These are phyloP conservation scores for Heliconius ethilla DNA, from an alignment of 2,888 invertebrate genomes.

Conservation along the genomic window DNA sequence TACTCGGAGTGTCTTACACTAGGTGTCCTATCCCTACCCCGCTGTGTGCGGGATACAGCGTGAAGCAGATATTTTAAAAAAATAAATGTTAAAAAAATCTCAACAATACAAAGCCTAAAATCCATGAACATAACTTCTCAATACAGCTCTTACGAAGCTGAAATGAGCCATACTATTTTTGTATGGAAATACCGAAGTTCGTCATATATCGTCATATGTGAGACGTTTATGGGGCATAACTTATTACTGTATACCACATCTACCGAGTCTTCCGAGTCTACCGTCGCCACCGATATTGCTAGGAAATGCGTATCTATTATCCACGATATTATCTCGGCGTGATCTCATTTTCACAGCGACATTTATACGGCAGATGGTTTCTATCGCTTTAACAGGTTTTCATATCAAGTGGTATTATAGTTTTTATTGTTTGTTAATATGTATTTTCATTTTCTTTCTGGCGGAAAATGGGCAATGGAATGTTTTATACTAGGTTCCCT, in stretches of 20 bases:
- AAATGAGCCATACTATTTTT: constrained; percentile 7
- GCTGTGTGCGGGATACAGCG: too few relatives aligned
- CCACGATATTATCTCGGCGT: constrained; percentile 52
- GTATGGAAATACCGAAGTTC: not conserved
- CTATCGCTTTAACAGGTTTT: constrained; percentile 43
- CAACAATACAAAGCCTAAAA: not conserved
- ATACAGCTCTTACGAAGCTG: constrained; percentile 10
- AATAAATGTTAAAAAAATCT: not conserved
- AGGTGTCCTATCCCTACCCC: too few relatives aligned
- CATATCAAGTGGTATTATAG: constrained; percentile 15
- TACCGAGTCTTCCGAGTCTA: not conserved
- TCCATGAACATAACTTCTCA: constrained; percentile 5
- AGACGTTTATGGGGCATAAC: constrained; percentile 28
- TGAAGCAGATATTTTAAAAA: too few relatives aligned
- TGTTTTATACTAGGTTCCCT: too few relatives aligned
- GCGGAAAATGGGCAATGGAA: too few relatives aligned
- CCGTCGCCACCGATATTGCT: constrained; percentile 30
- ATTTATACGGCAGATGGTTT: constrained; percentile 53
- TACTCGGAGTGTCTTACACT: too few relatives aligned
- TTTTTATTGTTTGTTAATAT: not conserved
- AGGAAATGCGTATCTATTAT: constrained; percentile 48
- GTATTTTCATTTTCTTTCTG: too few relatives aligned
- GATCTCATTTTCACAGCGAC: constrained; percentile 53
- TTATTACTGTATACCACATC: constrained; percentile 19
- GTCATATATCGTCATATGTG: constrained; percentile 25